phyloP scores from a whole-genome alignment of 2,113 vertebrate species.

The Passerina amoena region DNA sequence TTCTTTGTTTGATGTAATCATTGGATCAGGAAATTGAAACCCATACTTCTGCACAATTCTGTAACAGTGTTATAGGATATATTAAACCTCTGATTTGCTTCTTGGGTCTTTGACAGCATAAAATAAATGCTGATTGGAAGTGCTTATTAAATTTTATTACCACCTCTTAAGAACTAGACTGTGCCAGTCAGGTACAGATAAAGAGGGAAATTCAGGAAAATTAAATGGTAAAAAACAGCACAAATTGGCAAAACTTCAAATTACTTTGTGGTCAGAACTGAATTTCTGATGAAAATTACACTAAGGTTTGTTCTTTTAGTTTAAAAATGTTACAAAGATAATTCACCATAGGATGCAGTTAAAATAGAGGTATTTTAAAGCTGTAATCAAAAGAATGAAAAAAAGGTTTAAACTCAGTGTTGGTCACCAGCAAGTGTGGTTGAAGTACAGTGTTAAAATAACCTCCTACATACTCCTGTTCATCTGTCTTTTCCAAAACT shows the following conservation, averaged over 20 bases:
- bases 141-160: background rate
- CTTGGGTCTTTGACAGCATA: background rate
- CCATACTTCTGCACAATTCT: background rate
- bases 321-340: background rate
- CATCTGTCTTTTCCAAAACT: background rate
- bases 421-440: background rate
- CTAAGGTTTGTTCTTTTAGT: background rate
- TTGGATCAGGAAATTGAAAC: constrained; percentile 18
- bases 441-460: background rate
- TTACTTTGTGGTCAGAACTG: background rate
- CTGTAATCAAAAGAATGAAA: background rate
- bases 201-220: background rate
- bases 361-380: background rate
- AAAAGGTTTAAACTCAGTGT: background rate
- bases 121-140: background rate
- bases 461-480: background rate
- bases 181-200: background rate
- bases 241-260: background rate
- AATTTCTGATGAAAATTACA: background rate
- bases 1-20: background rate
- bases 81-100: background rate
- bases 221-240: background rate
- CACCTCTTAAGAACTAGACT: background rate
- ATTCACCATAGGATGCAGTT: background rate
- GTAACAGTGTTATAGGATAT: background rate